A percentile compares a stretch with the other conserved stretches of the same genome.
Conservation (phyloP, 2,113 vertebrate species). For the Oxygymnocypris stewartii region DNA sequence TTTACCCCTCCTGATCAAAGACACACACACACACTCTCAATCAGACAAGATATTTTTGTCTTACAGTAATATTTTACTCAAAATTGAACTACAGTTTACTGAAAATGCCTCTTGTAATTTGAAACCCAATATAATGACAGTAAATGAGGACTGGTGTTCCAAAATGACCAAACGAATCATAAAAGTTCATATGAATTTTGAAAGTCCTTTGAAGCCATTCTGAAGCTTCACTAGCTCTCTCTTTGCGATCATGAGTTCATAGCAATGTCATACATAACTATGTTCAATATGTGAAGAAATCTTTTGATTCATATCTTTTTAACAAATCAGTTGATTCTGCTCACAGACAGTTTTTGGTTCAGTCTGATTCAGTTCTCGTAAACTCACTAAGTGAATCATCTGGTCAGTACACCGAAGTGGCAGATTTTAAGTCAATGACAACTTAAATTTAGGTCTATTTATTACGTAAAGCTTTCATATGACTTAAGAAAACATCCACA, state of each 20-base stretch:
- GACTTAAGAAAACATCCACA: not conserved
- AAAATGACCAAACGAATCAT: not conserved
- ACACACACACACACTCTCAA: not conserved
- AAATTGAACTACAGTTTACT: not conserved
- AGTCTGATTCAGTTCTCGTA: not conserved
- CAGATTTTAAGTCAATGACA: not conserved
- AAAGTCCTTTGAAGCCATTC: not conserved
- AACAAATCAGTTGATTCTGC: not conserved
- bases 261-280: not conserved
- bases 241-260: not conserved
- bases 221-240: not conserved
- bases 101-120: not conserved
- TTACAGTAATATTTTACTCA: not conserved
- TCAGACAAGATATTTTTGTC: not conserved
- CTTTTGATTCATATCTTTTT: not conserved
- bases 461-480: not conserved
- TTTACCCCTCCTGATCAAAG: conserved; percentile 56
- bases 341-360: not conserved
- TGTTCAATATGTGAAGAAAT: not conserved
- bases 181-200: not conserved
- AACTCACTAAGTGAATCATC: not conserved
- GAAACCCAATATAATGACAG: not conserved
- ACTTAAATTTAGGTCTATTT: not conserved
- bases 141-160: not conserved
- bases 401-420: not conserved